Base-by-base conservation (phyloP, 2,888 invertebrate species). In the Leptopilina myrica region DNA sequence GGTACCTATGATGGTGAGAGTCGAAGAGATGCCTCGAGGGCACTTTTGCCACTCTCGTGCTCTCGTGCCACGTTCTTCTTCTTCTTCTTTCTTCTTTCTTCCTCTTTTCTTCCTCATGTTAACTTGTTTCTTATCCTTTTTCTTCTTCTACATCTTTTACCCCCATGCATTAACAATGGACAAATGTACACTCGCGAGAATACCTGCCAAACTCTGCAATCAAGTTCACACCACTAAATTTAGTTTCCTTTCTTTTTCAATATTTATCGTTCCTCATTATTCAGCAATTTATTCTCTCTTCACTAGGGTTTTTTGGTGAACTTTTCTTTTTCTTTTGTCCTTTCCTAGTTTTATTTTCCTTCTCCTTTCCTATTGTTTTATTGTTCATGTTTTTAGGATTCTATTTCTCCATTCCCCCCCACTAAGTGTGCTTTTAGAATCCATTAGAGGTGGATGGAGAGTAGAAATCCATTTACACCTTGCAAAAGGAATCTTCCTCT, bases 1-100 rank as follows among this genome's bases (percentile, higher is more conserved):
- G 79, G 78, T 78, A 79, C 81, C 80, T 78, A 79, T 65, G 33
- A 43, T 75, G 80, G 80, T 77, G 80, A 80, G 80, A 84, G 83
- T 80, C 76, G 77, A 66, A 82, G 82, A 81, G 80, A 78, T 84
- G 82, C 83, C 87, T 84, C 79, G 84, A 85, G 88, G 87, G 88
- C 84, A 85, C 85, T 88, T 87, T 87, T 84, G 85, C 84, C 86
- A 86, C 86, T 85, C 87, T 85, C 85, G 83, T 84, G 85, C 83
- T 83, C 80, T 83, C 81, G 82, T 83, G 82, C 82, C 86, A 83
- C 80, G 82, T 81, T 85, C 79, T 80, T 79, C 79, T 67, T 79
- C 46, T 59, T 78, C 79, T 78, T 77, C 64, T 80, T 53, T 14
- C 64, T 78, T 77, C 15, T 7, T 78, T 77, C 15, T 7, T 78